Evolutionary conservation across 1,140 invertebrate genomes (phyloP), one percentile per base, ranked within the genome.

Genomic region (Pararge aegeria): DNA sequence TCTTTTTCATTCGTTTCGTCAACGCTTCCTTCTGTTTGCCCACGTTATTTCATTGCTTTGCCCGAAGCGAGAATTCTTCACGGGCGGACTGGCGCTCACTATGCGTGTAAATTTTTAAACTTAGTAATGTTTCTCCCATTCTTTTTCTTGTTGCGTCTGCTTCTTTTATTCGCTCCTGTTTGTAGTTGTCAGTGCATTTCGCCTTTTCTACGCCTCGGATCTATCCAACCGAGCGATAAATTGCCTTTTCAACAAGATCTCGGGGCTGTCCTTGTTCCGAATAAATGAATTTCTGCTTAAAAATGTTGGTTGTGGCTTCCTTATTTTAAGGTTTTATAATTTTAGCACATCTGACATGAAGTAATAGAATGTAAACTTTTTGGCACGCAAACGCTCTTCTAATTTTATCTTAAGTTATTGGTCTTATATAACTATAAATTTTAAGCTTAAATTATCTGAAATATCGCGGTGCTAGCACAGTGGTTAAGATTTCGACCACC

Each of bases 101-200:
- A 80, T 78, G 84, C 84, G 83, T 80, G 75, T 78, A 85, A 82
- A 83, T 87, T 81, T 83, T 86, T 83, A 83, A 81, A 75, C 75
- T 78, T 66, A 69, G 63, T 66, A 73, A 70, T 74, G 58, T 75
- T 78, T 72, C 70, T 72, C 68, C 52, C 54, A 56, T 72, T 75
- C 55, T 72, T 66, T 73, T 72, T 70, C 71, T 78, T 61, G 63
- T 74, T 70, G 44, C 68, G 68, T 74, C 69, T 68, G 62, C 58
- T 63, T 61, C 66, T 76, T 74, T 68, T 64, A 61, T 65, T 66
- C 62, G 55, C 59, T 68, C 44, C 63, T 68, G 48, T 78, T 76
- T 74, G 70, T 76, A 69, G 70, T 69, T 75, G 69, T 77, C 57
- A 57, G 56, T 55, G 49, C 64, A 55, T 57, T 55, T 67, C 52